Percentiles rank a stretch among this genome's conserved stretches.
These are phyloP conservation scores for Diceros bicornis DNA, from an alignment of 2,797 vertebrate species.

Conservation along the genomic window DNA sequence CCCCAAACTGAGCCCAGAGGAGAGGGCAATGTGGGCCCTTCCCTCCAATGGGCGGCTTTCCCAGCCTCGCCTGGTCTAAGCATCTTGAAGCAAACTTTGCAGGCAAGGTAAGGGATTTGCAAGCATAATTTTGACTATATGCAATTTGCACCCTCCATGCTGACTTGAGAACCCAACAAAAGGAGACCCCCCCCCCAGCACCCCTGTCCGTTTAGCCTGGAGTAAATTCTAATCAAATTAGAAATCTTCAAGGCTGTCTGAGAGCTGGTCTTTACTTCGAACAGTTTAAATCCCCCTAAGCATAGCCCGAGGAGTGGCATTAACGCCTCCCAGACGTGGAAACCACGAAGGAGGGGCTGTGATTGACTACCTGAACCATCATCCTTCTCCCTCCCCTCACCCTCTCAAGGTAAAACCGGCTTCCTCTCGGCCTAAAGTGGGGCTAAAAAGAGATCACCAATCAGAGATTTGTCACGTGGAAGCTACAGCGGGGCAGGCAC, in stretches of 20 bases:
- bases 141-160: background rate
- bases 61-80: background rate
- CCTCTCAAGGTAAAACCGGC: background rate
- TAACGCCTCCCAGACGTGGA: background rate
- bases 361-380: background rate
- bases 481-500: background rate
- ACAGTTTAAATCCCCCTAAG: conserved; percentile 21
- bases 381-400: no score
- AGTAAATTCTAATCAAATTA: conserved; percentile 27
- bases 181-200: background rate
- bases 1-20: background rate
- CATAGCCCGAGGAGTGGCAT: background rate
- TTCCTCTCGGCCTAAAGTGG: background rate
- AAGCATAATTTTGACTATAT: background rate
- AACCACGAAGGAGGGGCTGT: background rate
- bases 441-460: background rate
- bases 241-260: conserved; percentile 49
- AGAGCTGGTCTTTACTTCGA: conserved; percentile 15
- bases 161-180: background rate
- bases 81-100: background rate
- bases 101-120: background rate
- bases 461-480: background rate
- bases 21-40: no score
- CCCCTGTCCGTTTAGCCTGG: background rate
- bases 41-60: rapidly evolving